Conservation (phyloP, 2,888 invertebrate species). For the Augochlorella aurata region DNA sequence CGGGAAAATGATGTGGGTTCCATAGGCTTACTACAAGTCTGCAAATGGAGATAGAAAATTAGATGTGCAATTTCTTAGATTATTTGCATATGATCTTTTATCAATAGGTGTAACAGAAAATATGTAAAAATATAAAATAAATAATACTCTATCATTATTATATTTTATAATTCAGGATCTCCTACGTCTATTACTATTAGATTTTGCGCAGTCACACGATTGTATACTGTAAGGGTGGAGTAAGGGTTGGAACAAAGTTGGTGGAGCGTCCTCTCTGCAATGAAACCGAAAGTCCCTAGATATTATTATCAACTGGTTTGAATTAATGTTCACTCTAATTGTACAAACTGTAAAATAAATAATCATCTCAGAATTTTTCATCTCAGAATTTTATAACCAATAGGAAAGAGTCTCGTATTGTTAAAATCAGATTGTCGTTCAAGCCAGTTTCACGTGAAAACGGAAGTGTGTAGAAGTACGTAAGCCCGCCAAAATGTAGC, state of each 20-base stretch:
- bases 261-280: not conserved
- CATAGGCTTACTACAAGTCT: not conserved
- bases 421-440: not conserved
- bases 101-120: not conserved
- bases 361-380: not conserved
- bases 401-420: not conserved
- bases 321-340: not conserved
- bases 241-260: not conserved
- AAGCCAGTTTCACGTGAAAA: not conserved
- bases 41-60: not conserved
- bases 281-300: not conserved
- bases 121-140: too few relatives aligned
- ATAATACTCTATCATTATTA: too few relatives aligned
- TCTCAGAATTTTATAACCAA: not conserved
- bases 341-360: not conserved
- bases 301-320: not conserved
- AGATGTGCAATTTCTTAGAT: not conserved
- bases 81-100: not conserved
- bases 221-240: too few relatives aligned
- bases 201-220: not conserved
- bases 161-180: too few relatives aligned
- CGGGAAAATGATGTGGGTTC: not conserved
- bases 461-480: not conserved
- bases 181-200: too few relatives aligned
- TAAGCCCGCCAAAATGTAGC: not conserved